Conservation (phyloP, 2,888 invertebrate genomes). For the Asteroscopus sphinx region DNA sequence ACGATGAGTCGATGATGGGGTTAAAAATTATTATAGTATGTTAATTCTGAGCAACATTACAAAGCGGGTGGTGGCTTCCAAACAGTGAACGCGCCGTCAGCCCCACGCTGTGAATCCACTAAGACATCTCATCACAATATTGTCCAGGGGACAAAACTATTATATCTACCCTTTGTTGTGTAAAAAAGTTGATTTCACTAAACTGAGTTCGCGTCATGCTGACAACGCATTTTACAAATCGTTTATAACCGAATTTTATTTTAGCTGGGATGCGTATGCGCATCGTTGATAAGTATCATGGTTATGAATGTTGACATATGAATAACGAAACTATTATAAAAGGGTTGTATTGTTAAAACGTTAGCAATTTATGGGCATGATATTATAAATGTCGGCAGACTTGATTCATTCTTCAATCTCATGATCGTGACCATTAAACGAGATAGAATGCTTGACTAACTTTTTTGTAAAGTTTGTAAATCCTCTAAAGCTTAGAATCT, state of each 20-base stretch:
- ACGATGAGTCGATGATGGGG: slow-evolving; percentile 72
- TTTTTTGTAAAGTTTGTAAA: too few relatives aligned
- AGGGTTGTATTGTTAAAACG: slow-evolving; percentile 77
- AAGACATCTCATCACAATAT: slow-evolving; percentile 83
- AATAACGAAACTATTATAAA: slow-evolving; percentile 69
- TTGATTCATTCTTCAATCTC: slow-evolving; percentile 6
- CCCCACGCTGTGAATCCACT: slow-evolving; percentile 82
- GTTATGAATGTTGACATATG: slow-evolving; percentile 81
- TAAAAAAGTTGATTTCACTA: slow-evolving; percentile 75
- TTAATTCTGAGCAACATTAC: slow-evolving; percentile 74
- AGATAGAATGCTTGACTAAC: not conserved
- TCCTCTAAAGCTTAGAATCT: not conserved
- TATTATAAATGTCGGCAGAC: slow-evolving; percentile 44
- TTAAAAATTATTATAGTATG: slow-evolving; percentile 82
- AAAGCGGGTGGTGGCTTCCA: slow-evolving; percentile 81
- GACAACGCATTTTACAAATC: slow-evolving; percentile 86
- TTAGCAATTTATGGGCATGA: slow-evolving; percentile 79
- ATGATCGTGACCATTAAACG: slow-evolving; percentile 13
- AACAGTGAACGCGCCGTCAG: slow-evolving; percentile 76
- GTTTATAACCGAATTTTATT: slow-evolving; percentile 84
- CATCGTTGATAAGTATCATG: slow-evolving; percentile 79
- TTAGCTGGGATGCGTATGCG: slow-evolving; percentile 71
- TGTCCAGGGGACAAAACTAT: slow-evolving; percentile 81
- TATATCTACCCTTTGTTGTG: slow-evolving; percentile 70
- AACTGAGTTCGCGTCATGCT: slow-evolving; percentile 83